Evolutionary conservation across 2,797 vertebrate species (phyloP).

Genomic region (Falco rusticolus): DNA sequence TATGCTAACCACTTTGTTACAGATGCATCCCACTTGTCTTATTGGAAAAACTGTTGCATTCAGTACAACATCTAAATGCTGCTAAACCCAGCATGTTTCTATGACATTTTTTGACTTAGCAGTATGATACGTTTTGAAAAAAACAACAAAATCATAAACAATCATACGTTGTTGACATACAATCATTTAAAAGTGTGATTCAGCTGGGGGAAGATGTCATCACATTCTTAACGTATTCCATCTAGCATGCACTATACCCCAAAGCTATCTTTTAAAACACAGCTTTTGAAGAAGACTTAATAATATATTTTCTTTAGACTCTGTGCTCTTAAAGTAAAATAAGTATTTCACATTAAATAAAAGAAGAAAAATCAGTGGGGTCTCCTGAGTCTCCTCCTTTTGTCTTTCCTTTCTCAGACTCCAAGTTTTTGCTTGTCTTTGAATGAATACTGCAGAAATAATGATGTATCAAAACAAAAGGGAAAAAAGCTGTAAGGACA

Average conservation of each 20-base stretch:
- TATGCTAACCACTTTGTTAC: neutral
- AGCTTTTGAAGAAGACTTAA: neutral
- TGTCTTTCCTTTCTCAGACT: neutral
- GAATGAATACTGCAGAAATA: neutral
- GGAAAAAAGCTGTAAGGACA: accelerated
- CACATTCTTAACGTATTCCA: neutral
- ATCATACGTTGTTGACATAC: neutral
- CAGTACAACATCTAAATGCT: neutral
- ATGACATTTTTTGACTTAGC: neutral
- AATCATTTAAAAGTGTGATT: neutral
- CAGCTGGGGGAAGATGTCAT: neutral
- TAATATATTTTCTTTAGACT: neutral
- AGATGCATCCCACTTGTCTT: neutral
- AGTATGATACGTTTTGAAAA: neutral
- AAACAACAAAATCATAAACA: neutral
- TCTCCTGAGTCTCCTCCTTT: neutral
- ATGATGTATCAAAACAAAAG: neutral
- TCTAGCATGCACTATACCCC: neutral
- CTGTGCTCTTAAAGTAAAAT: neutral
- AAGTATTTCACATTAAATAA: neutral
- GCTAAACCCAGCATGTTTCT: neutral
- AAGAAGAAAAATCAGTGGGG: neutral
- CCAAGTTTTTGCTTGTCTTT: neutral
- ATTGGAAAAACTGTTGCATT: neutral
- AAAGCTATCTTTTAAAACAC: neutral